phyloP scores from a whole-genome alignment of 2,888 invertebrate genomes.

The Drosophila histrio region DNA sequence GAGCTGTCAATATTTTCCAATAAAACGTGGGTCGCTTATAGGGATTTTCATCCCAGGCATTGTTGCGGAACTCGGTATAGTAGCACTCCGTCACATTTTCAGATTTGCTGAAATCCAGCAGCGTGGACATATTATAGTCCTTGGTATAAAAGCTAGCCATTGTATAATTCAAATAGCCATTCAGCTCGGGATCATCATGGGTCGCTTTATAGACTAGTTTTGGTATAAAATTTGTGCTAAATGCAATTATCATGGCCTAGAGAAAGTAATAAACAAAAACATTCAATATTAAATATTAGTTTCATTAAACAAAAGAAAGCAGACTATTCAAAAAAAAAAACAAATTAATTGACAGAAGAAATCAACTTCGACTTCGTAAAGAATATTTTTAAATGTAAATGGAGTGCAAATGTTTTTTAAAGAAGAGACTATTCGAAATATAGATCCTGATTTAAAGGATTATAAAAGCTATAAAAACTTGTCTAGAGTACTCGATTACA shows the following conservation, averaged over 20 bases:
- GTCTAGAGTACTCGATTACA: too few species aligned
- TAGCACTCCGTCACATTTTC: constrained; percentile 85
- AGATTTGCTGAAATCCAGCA: constrained; percentile 76
- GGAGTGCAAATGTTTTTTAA: too few species aligned
- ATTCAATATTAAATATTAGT: neutral
- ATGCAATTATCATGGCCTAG: constrained; percentile 92
- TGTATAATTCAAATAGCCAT: constrained; percentile 89
- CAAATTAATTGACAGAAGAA: neutral
- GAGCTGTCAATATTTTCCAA: constrained; percentile 90
- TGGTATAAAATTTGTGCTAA: constrained; percentile 93
- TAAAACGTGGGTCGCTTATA: constrained; percentile 88
- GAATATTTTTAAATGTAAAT: too few species aligned
- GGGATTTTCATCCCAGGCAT: constrained; percentile 84
- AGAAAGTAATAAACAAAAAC: constrained; percentile 14
- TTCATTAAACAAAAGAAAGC: neutral
- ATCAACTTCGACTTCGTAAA: too few species aligned
- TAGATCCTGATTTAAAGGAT: too few species aligned
- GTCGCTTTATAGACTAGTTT: constrained; percentile 87
- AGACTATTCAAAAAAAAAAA: neutral
- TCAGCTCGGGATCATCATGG: constrained; percentile 85
- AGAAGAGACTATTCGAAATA: too few species aligned
- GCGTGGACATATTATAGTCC: constrained; percentile 85
- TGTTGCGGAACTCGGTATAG: constrained; percentile 89
- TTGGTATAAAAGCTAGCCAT: constrained; percentile 88
- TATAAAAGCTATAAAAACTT: too few species aligned